Evolutionary conservation across 2,888 invertebrate genomes (phyloP), one percentile per base, ranked within the genome.

Genomic region (Andrena flavipes): DNA sequence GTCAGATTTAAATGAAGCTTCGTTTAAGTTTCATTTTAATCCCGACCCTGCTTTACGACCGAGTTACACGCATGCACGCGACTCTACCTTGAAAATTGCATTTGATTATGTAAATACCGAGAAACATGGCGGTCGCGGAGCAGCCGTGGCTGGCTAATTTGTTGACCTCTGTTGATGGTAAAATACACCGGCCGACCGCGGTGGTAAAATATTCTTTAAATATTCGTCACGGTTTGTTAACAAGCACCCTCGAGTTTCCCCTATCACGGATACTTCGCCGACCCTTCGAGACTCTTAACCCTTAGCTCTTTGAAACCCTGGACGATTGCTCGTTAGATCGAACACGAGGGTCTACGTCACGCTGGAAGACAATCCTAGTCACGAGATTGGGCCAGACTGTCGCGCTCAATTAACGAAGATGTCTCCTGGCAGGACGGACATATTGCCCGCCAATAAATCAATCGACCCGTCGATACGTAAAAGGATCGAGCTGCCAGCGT

Each of bases 341-440:
- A 56, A 56, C 23, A 23, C 56, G 23, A 26, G 13, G 4, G 23
- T 56, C 56, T 20, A 10, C 20, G 56, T 30, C 56, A 10, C 16
- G n/a, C 29, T n/a, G 42, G 42, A 54, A 20, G 16, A 30, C 67
- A 65, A 76, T 76, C 42, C 65, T 51, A 33, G 10, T 67, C 65
- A 10, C 67, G 60, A 42, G 62, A 77, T 67, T 67, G 26, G 49
- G 30, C 59, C 70, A 42, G 70, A 42, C 13, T 16, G 30, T 60
- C 68, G 59, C 8, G 51, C 51, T 76, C 64, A 59, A 76, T 76
- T 72, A 76, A 76, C 56, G 30, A 72, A 72, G 64, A 48, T 49
- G 64, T 65, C 64, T 59, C n/a, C 30, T 29, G 29, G 42, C 16
- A 13, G 62, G 71, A 35, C 35, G 16, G 42, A 71, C 62, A n/a